Evolutionary conservation across 37 sponge, comb jelly and placozoan species (phyloP), one percentile per base, ranked within the genome.

Genomic region (Halichondria panicea): DNA sequence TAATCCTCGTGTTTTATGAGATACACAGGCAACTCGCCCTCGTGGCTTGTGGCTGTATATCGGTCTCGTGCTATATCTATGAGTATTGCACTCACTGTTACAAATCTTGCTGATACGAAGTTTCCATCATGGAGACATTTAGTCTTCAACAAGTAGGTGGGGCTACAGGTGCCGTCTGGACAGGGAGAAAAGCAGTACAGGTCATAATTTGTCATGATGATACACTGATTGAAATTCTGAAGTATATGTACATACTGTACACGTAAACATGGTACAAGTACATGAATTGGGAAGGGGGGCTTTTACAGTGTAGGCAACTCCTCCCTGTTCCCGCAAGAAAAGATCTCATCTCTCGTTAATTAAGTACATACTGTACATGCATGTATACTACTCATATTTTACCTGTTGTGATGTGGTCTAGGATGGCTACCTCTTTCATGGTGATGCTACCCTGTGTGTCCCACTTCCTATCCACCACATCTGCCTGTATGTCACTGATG

Each of bases 401-500:
- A 90, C 91, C 91, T 28, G 39, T 56, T 2, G 77, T 80, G 46
- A 76, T 80, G 73, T 90, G 52, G 63, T 90, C 91, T 4, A 85
- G 54, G 53, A 90, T 27, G 4, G 71, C 43, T 30, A 90, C 66
- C 0, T 75, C 48, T 1, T 63, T 63, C 34, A 90, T 70, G 18
- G 54, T 58, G 41, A 90, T 54, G 11, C 61, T 65, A 45, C 86
- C 91, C 72, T 81, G 79, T 2, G 76, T 62, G 62, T 90, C 91
- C 86, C 86, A 90, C 56, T 70, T 84, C 55, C 91, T 43, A 60
- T 90, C 91, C 1, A 66, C 81, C 33, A 90, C 58, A 18, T 90
- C 82, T 27, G 76, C 77, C 3, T 35, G 2, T 40, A 90, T 81
- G 43, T 64, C 46, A 24, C 24, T 56, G 57, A 89, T 46, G 4